Percentiles rank a stretch among this genome's conserved stretches.
phyloP scores from a whole-genome alignment of 2,113 vertebrate species.

The Collichthys lucidus region DNA sequence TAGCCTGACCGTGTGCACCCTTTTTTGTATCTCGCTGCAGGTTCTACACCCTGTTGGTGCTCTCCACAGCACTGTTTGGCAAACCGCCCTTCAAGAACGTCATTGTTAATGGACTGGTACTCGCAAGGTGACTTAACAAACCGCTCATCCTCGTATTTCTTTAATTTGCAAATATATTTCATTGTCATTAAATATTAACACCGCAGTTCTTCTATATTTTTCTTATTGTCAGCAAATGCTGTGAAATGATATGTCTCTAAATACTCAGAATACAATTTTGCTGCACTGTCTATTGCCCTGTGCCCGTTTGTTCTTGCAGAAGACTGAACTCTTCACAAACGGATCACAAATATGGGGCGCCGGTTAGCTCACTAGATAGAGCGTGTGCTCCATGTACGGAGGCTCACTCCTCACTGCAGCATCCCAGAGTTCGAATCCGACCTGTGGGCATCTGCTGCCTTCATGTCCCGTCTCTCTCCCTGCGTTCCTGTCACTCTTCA shows the following conservation, averaged over 20 bases:
- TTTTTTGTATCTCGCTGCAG: slow-evolving; percentile 73
- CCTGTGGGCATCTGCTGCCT: too few species aligned
- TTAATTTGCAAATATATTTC: not conserved
- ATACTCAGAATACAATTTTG: not conserved
- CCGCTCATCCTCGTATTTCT: not conserved
- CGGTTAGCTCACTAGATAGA: too few species aligned
- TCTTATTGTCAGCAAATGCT: not conserved
- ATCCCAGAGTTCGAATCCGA: too few species aligned
- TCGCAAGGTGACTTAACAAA: slow-evolving; percentile 87
- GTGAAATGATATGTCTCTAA: not conserved
- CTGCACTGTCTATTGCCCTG: not conserved
- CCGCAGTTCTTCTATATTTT: not conserved
- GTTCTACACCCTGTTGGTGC: slow-evolving; percentile 97
- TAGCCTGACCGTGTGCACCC: not conserved
- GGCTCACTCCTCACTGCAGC: too few species aligned
- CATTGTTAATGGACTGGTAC: slow-evolving; percentile 95
- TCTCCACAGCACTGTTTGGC: slow-evolving; percentile 96
- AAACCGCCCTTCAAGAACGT: slow-evolving; percentile 97
- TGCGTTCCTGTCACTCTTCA: too few species aligned
- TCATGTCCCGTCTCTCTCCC: too few species aligned
- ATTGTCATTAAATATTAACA: not conserved
- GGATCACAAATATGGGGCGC: not conserved
- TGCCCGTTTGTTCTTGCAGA: not conserved
- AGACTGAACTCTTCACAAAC: not conserved
- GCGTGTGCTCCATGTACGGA: too few species aligned